phyloP scores from a whole-genome alignment of 2,797 vertebrate species.

The Brachymystax lenok region DNA sequence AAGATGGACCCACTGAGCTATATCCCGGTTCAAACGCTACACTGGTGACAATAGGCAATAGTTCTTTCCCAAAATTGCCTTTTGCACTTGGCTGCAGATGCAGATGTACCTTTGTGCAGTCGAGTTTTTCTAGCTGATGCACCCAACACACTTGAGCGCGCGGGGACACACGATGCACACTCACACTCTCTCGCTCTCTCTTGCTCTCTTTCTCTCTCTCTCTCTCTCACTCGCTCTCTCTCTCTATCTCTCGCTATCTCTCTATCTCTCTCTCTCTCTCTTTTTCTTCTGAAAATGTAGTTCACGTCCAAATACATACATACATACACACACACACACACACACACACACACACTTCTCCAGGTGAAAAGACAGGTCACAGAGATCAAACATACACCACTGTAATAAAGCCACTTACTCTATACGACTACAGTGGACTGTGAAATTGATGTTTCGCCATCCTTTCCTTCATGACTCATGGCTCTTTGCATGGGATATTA shows the following conservation, averaged over 20 bases:
- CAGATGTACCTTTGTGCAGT: conserved; percentile 40
- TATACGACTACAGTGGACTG: conserved; percentile 1
- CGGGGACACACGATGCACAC: conserved; percentile 24
- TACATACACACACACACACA: conserved; percentile 8
- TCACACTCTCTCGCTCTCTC: neutral
- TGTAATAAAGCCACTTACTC: conserved; percentile 42
- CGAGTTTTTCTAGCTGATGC: conserved; percentile 5
- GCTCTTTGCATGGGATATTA: neutral
- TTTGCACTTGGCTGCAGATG: conserved; percentile 74
- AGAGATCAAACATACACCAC: conserved; percentile 32
- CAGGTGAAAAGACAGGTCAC: conserved; percentile 20
- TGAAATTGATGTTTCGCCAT: neutral
- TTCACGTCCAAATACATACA: conserved; percentile 17
- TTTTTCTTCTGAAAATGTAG: neutral
- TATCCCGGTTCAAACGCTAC: conserved; percentile 76
- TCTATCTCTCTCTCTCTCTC: neutral
- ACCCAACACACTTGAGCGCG: neutral
- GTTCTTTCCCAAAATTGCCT: conserved; percentile 74
- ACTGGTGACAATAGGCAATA: conserved; percentile 66
- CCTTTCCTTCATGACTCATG: neutral
- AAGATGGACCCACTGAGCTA: conserved; percentile 80
- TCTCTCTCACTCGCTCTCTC: no score
- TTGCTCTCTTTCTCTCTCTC: neutral
- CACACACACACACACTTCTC: neutral
- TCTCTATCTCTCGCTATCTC: no score